Evolutionary conservation across 2,888 invertebrate genomes (phyloP).

Genomic region (Parasteatoda lunata): DNA sequence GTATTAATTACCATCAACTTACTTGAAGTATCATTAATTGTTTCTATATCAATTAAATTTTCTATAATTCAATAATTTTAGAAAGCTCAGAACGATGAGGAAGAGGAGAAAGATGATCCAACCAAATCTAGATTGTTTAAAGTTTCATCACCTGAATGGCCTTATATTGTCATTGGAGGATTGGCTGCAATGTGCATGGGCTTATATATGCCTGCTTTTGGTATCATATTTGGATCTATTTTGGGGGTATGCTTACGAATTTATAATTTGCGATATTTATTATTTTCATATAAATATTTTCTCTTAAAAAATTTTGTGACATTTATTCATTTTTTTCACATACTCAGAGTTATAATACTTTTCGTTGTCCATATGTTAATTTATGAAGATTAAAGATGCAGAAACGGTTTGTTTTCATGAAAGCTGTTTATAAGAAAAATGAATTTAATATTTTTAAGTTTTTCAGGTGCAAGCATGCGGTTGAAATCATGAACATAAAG

Average conservation of each 20-base stretch:
- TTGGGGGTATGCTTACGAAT: constrained; percentile 75
- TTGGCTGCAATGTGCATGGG: constrained; percentile 81
- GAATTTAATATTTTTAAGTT: too few relatives aligned
- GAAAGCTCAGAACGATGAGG: constrained; percentile 14
- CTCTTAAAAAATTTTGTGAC: neutral
- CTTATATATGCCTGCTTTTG: constrained; percentile 83
- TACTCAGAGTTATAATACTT: too few relatives aligned
- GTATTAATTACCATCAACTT: too few relatives aligned
- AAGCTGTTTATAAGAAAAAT: too few relatives aligned
- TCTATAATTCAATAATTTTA: neutral
- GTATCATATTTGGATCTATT: constrained; percentile 83
- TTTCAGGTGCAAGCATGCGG: too few relatives aligned
- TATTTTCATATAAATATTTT: neutral
- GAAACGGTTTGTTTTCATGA: too few relatives aligned
- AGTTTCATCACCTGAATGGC: constrained; percentile 82
- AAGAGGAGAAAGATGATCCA: constrained; percentile 24
- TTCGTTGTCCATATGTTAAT: too few relatives aligned
- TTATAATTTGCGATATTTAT: neutral
- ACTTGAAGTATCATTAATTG: too few relatives aligned
- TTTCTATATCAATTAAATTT: too few relatives aligned
- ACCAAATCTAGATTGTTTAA: constrained; percentile 77
- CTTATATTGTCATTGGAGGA: constrained; percentile 79
- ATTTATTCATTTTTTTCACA: too few relatives aligned
- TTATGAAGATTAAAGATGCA: too few relatives aligned
- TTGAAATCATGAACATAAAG: too few relatives aligned